Conservation (phyloP, 2,113 vertebrate genomes). For the Festucalex cinctus region DNA sequence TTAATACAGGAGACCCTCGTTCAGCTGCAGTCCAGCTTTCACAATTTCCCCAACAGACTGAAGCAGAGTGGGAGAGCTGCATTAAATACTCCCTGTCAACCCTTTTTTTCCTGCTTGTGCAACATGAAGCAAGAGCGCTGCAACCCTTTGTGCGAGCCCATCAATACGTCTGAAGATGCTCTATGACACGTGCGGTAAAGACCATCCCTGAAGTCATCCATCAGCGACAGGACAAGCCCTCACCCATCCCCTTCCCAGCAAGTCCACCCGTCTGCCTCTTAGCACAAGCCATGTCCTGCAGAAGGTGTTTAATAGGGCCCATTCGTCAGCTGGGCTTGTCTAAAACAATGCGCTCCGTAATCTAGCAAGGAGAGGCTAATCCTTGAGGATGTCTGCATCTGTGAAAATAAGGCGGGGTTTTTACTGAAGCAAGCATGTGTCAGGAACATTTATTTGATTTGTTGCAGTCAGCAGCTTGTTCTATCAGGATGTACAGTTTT, state of each 20-base stretch:
- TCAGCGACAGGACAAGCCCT: conserved; percentile 48
- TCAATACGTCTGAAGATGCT: conserved; percentile 59
- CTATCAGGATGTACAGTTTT: background rate
- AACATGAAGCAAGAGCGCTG: conserved; percentile 24
- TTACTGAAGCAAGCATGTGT: conserved; percentile 3
- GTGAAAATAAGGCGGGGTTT: conserved; percentile 10
- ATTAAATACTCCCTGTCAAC: background rate
- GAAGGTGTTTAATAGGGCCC: conserved; percentile 62
- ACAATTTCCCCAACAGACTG: background rate
- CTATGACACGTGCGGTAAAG: conserved; percentile 62
- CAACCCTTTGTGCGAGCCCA: conserved; percentile 12
- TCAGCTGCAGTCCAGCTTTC: background rate
- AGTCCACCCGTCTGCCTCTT: conserved; percentile 30
- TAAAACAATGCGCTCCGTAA: conserved; percentile 38
- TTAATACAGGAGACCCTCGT: background rate
- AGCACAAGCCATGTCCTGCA: conserved; percentile 29
- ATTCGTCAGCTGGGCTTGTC: conserved; percentile 61
- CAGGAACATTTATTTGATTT: conserved; percentile 3
- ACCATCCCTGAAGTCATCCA: conserved; percentile 63
- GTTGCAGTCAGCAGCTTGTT: background rate
- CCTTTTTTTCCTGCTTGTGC: conserved; percentile 15
- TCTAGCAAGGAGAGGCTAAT: conserved; percentile 29
- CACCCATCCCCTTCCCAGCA: conserved; percentile 12
- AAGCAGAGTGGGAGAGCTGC: background rate
- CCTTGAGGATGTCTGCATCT: conserved; percentile 35